Conservation (phyloP, 2,113 vertebrate species). For the Cyanoramphus novaezelandiae region DNA sequence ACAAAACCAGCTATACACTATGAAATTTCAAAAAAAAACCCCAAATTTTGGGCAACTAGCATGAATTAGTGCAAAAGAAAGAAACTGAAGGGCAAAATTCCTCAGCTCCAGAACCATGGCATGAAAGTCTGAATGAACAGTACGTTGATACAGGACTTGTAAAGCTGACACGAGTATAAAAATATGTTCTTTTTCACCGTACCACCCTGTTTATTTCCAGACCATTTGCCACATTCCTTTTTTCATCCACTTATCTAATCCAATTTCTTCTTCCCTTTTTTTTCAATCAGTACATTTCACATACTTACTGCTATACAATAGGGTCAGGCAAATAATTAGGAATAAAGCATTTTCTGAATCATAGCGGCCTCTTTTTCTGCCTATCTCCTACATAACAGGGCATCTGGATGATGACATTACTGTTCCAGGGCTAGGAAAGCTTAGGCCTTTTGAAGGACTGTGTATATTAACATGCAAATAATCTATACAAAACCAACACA, state of each 20-base stretch:
- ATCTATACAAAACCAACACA: not conserved
- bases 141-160: not conserved
- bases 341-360: not conserved
- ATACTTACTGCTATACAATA: not conserved
- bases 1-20: not conserved
- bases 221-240: not conserved
- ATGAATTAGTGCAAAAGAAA: not conserved
- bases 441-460: not conserved
- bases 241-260: not conserved
- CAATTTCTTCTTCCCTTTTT: fast-evolving
- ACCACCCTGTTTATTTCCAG: not conserved
- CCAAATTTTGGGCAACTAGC: not conserved
- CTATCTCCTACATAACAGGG: not conserved
- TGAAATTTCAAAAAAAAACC: not conserved
- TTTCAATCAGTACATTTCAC: not conserved
- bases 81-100: not conserved
- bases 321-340: not conserved
- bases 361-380: not conserved
- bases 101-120: not conserved
- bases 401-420: not conserved
- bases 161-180: not conserved
- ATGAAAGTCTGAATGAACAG: not conserved
- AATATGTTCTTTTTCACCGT: not conserved
- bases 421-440: not conserved
- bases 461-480: not conserved